These are phyloP conservation scores for Ophiodon elongatus DNA, from an alignment of 2,113 vertebrate genomes.

Conservation along the genomic window DNA sequence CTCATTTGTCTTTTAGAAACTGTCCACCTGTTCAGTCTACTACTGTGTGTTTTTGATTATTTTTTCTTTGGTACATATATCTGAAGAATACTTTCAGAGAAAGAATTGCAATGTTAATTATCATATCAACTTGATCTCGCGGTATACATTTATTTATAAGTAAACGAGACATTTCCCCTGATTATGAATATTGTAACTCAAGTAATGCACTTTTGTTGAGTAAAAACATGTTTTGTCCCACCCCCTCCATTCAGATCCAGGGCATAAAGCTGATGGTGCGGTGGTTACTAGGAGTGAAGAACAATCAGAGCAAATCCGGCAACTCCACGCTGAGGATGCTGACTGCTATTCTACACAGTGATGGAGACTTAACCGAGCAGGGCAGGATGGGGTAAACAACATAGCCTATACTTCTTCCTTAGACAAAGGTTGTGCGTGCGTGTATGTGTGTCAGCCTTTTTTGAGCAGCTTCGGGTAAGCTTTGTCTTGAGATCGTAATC, in stretches of 20 bases:
- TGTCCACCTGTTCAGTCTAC: neutral
- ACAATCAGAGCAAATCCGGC: slow-evolving; percentile 98
- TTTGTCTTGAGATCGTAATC: slow-evolving; percentile 4
- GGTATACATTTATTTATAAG: neutral
- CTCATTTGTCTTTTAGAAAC: neutral
- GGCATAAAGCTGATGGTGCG: slow-evolving; percentile 99
- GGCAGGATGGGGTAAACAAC: slow-evolving; percentile 93
- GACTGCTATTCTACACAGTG: slow-evolving; percentile 96
- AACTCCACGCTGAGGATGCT: slow-evolving; percentile 96
- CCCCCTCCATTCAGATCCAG: slow-evolving; percentile 88
- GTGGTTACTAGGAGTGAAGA: slow-evolving; percentile 98
- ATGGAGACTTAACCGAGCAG: slow-evolving; percentile 97
- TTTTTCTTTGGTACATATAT: neutral
- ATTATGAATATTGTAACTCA: neutral
- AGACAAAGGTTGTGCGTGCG: neutral
- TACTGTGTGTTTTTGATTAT: neutral
- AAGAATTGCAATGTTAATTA: neutral
- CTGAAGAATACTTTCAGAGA: neutral
- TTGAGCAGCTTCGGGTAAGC: neutral
- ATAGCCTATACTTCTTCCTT: neutral
- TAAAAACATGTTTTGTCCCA: neutral
- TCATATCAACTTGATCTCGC: neutral
- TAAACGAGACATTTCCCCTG: neutral
- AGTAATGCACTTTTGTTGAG: neutral
- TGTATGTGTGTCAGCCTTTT: slow-evolving; percentile 3